These are phyloP conservation scores for Antigone vipio DNA, from an alignment of 2,113 vertebrate genomes.

Conservation along the genomic window DNA sequence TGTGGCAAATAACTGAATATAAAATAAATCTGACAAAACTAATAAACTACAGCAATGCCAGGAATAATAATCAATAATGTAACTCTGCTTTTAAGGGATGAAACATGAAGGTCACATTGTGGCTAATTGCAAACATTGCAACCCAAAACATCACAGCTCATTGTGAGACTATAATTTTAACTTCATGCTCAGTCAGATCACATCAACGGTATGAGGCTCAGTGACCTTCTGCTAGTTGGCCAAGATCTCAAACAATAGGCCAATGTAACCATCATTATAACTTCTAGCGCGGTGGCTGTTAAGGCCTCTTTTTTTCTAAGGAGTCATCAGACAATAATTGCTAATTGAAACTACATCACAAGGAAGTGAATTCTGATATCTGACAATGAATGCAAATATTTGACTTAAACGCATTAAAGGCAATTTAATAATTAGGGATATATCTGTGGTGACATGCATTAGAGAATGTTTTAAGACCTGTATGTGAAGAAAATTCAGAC, in stretches of 20 bases:
- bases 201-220: not conserved
- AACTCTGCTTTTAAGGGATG: constrained; percentile 2
- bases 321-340: constrained; percentile 13
- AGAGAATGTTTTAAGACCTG: not conserved
- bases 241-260: constrained; percentile 35
- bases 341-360: constrained; percentile 36
- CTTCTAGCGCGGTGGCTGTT: not conserved
- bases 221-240: constrained; percentile 24
- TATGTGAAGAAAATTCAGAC: not conserved
- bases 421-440: constrained; percentile 17
- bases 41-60: constrained; percentile 11
- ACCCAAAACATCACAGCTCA: constrained; percentile 31
- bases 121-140: constrained; percentile 40
- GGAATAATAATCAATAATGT: constrained; percentile 40
- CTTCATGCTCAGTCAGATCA: constrained; percentile 49
- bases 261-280: constrained; percentile 2
- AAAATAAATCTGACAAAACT: constrained; percentile 59
- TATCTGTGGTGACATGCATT: not conserved
- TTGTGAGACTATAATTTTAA: constrained; percentile 34
- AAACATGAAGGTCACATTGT: constrained; percentile 29
- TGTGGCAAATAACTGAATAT: constrained; percentile 56
- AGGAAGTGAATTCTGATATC: constrained; percentile 1
- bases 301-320: not conserved
- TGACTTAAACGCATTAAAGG: constrained; percentile 14
- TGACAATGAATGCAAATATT: constrained; percentile 19